Conservation (phyloP, 1,140 invertebrate genomes). For the Spodoptera frugiperda region DNA sequence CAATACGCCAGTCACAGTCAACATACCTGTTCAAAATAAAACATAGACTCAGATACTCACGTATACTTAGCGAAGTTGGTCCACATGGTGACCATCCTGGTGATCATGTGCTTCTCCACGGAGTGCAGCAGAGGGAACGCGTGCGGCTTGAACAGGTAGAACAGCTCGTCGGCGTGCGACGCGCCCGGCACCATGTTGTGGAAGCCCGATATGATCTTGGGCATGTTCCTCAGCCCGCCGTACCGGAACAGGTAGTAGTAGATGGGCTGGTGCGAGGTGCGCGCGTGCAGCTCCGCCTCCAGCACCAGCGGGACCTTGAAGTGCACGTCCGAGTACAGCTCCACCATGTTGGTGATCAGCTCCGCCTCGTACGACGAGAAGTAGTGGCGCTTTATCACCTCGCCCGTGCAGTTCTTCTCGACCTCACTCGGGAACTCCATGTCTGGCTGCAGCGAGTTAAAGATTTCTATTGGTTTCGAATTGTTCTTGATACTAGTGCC, state of each 20-base stretch:
- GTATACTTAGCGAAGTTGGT: conserved; percentile 81
- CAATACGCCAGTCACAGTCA: not conserved
- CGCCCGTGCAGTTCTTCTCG: conserved; percentile 63
- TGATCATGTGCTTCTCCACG: conserved; percentile 70
- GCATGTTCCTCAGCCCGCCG: conserved; percentile 72
- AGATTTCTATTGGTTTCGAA: conserved; percentile 54
- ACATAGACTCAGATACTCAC: no score
- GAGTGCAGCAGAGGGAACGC: conserved; percentile 69
- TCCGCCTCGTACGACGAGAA: conserved; percentile 70
- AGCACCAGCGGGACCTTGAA: conserved; percentile 75
- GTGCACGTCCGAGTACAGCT: conserved; percentile 77
- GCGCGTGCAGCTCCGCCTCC: conserved; percentile 70
- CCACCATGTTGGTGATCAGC: conserved; percentile 71
- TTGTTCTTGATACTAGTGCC: conserved; percentile 65
- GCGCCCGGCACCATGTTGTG: conserved; percentile 60
- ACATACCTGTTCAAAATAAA: no score
- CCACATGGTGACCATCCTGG: conserved; percentile 75
- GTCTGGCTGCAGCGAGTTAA: conserved; percentile 64
- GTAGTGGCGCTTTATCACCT: conserved; percentile 65
- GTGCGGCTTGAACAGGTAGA: conserved; percentile 78
- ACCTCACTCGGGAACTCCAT: conserved; percentile 68
- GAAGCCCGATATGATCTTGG: conserved; percentile 72
- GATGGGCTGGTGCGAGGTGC: conserved; percentile 72
- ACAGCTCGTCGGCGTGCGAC: conserved; percentile 78
- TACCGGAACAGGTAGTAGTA: conserved; percentile 80